A percentile compares a stretch with the other conserved stretches of the same genome.
phyloP scores from a whole-genome alignment of 2,113 vertebrate genomes.

The Microcebus tavaratra region DNA sequence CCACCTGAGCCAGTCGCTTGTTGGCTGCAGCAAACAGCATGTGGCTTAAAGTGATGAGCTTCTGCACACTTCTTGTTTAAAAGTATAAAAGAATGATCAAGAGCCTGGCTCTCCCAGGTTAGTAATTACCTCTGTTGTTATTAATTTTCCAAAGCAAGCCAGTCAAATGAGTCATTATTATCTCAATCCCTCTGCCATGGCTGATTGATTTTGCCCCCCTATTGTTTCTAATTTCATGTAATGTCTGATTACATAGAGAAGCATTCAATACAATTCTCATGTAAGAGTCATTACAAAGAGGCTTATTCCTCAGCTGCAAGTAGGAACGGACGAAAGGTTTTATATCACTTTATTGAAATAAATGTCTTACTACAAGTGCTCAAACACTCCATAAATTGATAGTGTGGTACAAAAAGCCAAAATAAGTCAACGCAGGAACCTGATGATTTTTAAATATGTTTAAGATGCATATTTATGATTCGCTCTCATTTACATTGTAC shows the following conservation, averaged over 20 bases:
- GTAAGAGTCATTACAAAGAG: slow-evolving; percentile 66
- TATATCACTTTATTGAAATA: slow-evolving; percentile 65
- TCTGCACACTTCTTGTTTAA: slow-evolving; percentile 55
- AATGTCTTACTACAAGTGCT: slow-evolving; percentile 51
- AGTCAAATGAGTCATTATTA: slow-evolving; percentile 79
- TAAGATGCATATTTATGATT: neutral
- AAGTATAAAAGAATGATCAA: slow-evolving; percentile 72
- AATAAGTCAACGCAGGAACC: neutral
- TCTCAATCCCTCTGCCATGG: slow-evolving; percentile 78
- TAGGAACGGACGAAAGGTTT: slow-evolving; percentile 55
- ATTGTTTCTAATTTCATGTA: slow-evolving; percentile 81
- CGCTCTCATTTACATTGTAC: neutral
- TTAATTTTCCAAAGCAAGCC: slow-evolving; percentile 83
- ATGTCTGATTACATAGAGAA: slow-evolving; percentile 72
- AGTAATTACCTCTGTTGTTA: slow-evolving; percentile 81
- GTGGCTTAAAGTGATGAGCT: slow-evolving; percentile 22
- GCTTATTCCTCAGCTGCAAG: slow-evolving; percentile 67
- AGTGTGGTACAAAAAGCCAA: neutral
- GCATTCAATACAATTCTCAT: slow-evolving; percentile 42
- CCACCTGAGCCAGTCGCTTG: neutral
- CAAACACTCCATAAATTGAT: neutral
- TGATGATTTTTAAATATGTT: slow-evolving; percentile 5
- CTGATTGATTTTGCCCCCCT: slow-evolving; percentile 81
- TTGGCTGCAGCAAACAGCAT: neutral
- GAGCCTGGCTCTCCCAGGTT: slow-evolving; percentile 75